Base-by-base conservation (phyloP, 1,140 invertebrate species). In the Triops longicaudatus region DNA sequence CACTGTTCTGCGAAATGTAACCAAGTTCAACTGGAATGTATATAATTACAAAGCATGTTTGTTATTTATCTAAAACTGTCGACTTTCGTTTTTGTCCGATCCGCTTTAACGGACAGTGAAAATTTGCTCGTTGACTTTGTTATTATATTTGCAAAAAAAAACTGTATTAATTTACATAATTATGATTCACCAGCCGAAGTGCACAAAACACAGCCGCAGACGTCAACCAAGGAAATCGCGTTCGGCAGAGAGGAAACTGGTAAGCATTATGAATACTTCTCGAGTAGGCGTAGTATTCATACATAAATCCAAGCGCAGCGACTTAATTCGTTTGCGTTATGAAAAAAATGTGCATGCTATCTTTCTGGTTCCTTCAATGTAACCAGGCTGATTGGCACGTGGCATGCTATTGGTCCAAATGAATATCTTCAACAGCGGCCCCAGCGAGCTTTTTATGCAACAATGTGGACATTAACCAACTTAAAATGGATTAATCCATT, bases 121-220 rank as follows among this genome's bases (percentile, higher is more conserved):
- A n/a, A n/a, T n/a, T n/a, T n/a, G n/a, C n/a, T n/a, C n/a, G n/a
- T n/a, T n/a, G n/a, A n/a, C n/a, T n/a, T n/a, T n/a, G n/a, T n/a
- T n/a, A n/a, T n/a, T n/a, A n/a, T n/a, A n/a, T n/a, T n/a, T n/a
- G n/a, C n/a, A n/a, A n/a, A n/a, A n/a, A n/a, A n/a, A 37, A 37
- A 4, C 7, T 2, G 31, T 37, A 37, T 37, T 37, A 37, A 37
- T 37, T 37, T n/a, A 63, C 22, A 14, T 22, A 10, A 17, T 63
- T 63, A 63, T 63, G 50, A 22, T 63, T 63, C 22, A 63, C 2
- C 22, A 63, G 50, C 50, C 50, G 50, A 63, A 63, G 50, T 63
- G 50, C 50, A 63, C 50, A 63, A 63, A 22, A 63, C 50, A 63
- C 50, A 63, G 50, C 50, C 50, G 50, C 50, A 63, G 50, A 63